Conservation (phyloP, 2,113 vertebrate genomes). For the Ammodytes marinus region DNA sequence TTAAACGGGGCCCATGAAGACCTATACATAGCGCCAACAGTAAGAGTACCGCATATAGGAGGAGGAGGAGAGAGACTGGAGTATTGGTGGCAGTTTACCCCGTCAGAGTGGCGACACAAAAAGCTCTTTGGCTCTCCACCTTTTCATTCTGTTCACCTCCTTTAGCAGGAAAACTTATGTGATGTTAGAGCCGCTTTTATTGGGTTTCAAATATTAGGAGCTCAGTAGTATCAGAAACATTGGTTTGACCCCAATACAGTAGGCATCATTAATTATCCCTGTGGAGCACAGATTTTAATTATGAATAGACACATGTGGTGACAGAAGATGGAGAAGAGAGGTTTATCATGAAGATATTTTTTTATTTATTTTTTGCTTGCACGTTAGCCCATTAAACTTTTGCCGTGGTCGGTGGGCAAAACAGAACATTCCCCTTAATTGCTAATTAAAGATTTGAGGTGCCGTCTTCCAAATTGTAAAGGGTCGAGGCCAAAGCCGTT, state of each 20-base stretch:
- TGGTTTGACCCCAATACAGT: neutral
- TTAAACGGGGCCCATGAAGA: slow-evolving; percentile 82
- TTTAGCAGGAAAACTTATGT: neutral
- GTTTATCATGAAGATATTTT: neutral
- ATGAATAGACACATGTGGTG: neutral
- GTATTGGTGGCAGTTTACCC: slow-evolving; percentile 58
- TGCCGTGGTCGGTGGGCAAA: too few relatives aligned
- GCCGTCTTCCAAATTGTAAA: too few relatives aligned
- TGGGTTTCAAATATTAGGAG: neutral
- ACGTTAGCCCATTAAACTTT: too few relatives aligned
- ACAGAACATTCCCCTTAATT: too few relatives aligned
- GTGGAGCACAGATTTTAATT: neutral
- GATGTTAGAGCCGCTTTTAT: neutral
- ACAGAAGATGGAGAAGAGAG: neutral
- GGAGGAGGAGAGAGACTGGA: slow-evolving; percentile 62
- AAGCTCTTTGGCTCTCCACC: slow-evolving; percentile 67
- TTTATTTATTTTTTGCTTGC: too few relatives aligned
- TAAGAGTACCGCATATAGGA: slow-evolving; percentile 81
- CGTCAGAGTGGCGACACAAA: slow-evolving; percentile 66
- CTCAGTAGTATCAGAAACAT: neutral
- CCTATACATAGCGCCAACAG: slow-evolving; percentile 82
- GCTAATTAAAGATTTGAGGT: too few relatives aligned
- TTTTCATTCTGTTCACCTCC: slow-evolving; percentile 61
- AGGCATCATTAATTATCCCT: neutral
- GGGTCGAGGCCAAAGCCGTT: too few relatives aligned